Base-by-base conservation (phyloP, 2,113 vertebrate genomes). In the Salminus brasiliensis region DNA sequence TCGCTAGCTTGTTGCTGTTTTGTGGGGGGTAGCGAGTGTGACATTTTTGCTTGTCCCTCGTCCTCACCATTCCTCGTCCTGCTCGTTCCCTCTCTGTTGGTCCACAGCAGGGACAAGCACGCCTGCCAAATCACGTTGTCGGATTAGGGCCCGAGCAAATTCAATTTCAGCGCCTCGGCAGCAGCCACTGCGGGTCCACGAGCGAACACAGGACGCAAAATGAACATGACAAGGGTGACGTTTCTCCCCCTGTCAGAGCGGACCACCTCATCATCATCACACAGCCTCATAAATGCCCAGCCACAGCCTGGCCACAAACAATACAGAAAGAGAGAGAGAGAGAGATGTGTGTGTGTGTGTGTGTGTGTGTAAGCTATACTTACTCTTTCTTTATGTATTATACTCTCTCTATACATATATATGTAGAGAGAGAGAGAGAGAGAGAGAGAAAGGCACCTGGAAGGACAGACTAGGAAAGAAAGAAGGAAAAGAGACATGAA, bases 171-270 rank as follows among this genome's bases (percentile, higher is more conserved):
- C 88, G 87, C 80, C 79, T 88, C 88, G 88, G 89, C 86, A 79
- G 86, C 18, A 72, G 89, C 89, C 86, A 85, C 84, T 85, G 86
- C 32, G 91, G 88, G 88, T 91, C 92, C 89, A 91, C 86, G 87
- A 89, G 90, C 87, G 91, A 90, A 91, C 92, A 89, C 91, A 85
- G 87, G 81, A 89, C 85, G 92, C 92, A 94, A 94, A 95, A 91
- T 89, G 92, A 95, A 96, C 92, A 93, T 95, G 95, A 96, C 95
- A 96, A 91, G 90, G 90, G 88, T 91, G 94, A 94, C 92, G 87
- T 89, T 93, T 86, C 74, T 91, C 8, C 27, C 53, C 43, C 29
- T 93, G 93, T 95, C 94, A 95, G 87, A 92, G 93, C 93, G 89
- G 89, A 88, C 83, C 81, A 90, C 89, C 88, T 89, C 88, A 85